Conservation (phyloP, 35 echinoderm and acorn worm species). For the Diadema setosum region DNA sequence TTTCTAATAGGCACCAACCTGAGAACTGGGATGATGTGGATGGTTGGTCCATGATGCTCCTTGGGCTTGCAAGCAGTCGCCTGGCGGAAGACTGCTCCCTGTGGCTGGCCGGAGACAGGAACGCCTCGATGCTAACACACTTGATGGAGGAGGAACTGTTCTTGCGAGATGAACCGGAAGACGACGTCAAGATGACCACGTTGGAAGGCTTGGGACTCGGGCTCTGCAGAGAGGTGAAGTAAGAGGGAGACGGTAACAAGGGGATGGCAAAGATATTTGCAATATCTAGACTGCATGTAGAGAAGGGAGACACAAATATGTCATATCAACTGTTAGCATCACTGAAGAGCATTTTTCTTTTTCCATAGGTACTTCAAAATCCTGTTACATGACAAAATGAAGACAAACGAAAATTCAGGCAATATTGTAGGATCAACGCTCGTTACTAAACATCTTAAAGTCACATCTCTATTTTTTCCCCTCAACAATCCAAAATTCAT, state of each 20-base stretch:
- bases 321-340: too few relatives aligned
- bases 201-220: not conserved
- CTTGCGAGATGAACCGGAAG: conserved; percentile 11
- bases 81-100: not conserved
- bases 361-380: too few relatives aligned
- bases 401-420: too few relatives aligned
- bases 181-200: not conserved
- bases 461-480: too few relatives aligned
- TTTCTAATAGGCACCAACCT: not conserved
- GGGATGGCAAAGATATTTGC: not conserved
- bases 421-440: too few relatives aligned
- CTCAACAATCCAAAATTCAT: too few relatives aligned
- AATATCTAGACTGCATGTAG: too few relatives aligned
- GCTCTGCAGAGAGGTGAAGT: not conserved
- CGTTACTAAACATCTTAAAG: too few relatives aligned
- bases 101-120: conserved; percentile 23
- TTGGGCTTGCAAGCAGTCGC: not conserved
- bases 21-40: not conserved
- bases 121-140: conserved; percentile 44
- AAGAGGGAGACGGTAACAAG: not conserved
- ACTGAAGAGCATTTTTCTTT: too few relatives aligned
- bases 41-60: not conserved
- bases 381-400: too few relatives aligned
- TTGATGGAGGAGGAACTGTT: conserved; percentile 42
- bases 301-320: too few relatives aligned